Conservation (phyloP, 1,140 invertebrate genomes). For the Heliconius hewitsoni region DNA sequence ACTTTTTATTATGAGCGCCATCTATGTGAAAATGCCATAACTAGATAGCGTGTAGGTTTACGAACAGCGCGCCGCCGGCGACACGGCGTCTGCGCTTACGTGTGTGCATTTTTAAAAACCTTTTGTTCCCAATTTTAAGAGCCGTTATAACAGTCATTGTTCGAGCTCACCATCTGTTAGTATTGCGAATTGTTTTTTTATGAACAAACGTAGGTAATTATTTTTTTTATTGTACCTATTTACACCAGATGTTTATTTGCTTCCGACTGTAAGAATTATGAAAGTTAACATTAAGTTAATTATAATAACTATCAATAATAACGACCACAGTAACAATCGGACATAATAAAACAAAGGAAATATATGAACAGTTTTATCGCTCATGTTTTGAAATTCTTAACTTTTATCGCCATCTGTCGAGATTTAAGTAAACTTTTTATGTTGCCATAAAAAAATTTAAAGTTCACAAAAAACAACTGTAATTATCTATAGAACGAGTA, state of each 20-base stretch:
- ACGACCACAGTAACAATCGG: not conserved
- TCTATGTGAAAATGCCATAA: conserved; percentile 48
- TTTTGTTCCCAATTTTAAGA: conserved; percentile 33
- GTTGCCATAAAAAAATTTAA: conserved; percentile 4
- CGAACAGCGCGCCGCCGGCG: conserved; percentile 36
- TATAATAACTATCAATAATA: not conserved
- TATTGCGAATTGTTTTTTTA: conserved; percentile 28
- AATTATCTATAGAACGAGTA: not conserved
- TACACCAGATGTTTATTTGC: conserved; percentile 10
- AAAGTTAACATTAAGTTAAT: conserved; percentile 1
- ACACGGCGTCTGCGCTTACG: conserved; percentile 41
- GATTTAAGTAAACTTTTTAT: not conserved
- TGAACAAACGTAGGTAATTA: conserved; percentile 18
- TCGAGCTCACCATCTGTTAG: conserved; percentile 34
- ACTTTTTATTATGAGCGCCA: conserved; percentile 48
- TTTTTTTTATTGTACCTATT: not conserved
- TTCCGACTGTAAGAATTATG: not conserved
- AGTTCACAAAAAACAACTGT: not conserved
- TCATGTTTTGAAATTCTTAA: not conserved
- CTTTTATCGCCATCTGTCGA: conserved; percentile 26
- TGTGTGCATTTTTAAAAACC: conserved; percentile 28
- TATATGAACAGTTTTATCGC: not conserved
- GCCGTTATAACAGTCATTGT: conserved; percentile 39
- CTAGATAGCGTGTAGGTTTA: conserved; percentile 41
- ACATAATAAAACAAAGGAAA: not conserved